These are phyloP conservation scores for Hypotaenidia okinawae DNA, from an alignment of 2,797 vertebrate genomes.

Conservation along the genomic window DNA sequence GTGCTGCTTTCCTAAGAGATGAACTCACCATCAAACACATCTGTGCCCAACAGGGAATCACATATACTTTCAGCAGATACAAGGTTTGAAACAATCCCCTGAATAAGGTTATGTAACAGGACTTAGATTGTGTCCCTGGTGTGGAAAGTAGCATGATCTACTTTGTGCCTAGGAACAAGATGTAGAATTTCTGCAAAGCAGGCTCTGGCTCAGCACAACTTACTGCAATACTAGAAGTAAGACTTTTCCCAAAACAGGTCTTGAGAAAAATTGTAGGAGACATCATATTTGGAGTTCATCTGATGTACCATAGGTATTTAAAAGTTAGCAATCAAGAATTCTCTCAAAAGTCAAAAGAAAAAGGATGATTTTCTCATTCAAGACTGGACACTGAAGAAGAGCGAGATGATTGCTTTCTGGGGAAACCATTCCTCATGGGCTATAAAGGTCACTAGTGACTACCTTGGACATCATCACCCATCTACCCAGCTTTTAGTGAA, in stretches of 20 bases:
- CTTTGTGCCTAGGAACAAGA: not conserved
- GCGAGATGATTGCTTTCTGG: not conserved
- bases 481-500: not conserved
- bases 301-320: not conserved
- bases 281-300: not conserved
- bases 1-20: not conserved
- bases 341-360: not conserved
- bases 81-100: not conserved
- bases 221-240: not conserved
- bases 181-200: not conserved
- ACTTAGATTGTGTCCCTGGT: not conserved
- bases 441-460: not conserved
- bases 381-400: not conserved
- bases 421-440: not conserved
- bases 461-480: not conserved
- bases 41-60: not conserved
- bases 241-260: not conserved
- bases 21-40: not conserved
- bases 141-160: not conserved
- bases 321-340: not conserved
- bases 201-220: not conserved
- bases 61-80: rapidly evolving
- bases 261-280: not conserved
- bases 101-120: constrained; percentile 6
- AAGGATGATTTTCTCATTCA: not conserved